Conservation (phyloP, 2,888 invertebrate genomes). For the Eilema griseolum region DNA sequence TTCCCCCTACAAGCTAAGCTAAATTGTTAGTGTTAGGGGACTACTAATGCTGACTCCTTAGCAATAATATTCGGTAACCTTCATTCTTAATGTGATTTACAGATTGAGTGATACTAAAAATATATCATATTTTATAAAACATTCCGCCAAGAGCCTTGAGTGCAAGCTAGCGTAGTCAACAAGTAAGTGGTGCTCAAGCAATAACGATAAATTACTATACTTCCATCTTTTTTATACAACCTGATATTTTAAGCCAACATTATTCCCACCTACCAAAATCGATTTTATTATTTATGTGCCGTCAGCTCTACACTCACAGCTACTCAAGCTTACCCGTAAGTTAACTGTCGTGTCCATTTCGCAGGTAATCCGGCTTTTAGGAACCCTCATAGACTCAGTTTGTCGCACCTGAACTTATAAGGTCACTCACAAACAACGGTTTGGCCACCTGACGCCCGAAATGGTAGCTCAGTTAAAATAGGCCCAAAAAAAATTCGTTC, state of each 20-base stretch:
- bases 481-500: background rate
- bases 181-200: background rate
- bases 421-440: slow-evolving; percentile 33
- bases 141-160: background rate
- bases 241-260: background rate
- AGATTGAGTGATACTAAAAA: background rate
- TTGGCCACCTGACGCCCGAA: slow-evolving; percentile 30
- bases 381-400: slow-evolving; percentile 24
- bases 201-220: background rate
- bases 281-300: slow-evolving; percentile 6
- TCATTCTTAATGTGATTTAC: background rate
- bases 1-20: no score
- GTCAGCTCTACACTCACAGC: no score
- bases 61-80: no score
- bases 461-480: background rate
- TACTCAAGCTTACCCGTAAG: slow-evolving; percentile 11
- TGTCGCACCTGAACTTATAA: slow-evolving; percentile 40
- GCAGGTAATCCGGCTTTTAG: slow-evolving; percentile 35
- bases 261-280: background rate
- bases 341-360: slow-evolving; percentile 32
- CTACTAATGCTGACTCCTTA: no score
- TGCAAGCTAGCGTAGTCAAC: background rate
- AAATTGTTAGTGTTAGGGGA: no score
- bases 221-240: background rate
- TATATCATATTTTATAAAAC: background rate